These are phyloP conservation scores for Pantherophis alleghaniensis DNA, from an alignment of 2,797 vertebrate genomes.

Conservation along the genomic window DNA sequence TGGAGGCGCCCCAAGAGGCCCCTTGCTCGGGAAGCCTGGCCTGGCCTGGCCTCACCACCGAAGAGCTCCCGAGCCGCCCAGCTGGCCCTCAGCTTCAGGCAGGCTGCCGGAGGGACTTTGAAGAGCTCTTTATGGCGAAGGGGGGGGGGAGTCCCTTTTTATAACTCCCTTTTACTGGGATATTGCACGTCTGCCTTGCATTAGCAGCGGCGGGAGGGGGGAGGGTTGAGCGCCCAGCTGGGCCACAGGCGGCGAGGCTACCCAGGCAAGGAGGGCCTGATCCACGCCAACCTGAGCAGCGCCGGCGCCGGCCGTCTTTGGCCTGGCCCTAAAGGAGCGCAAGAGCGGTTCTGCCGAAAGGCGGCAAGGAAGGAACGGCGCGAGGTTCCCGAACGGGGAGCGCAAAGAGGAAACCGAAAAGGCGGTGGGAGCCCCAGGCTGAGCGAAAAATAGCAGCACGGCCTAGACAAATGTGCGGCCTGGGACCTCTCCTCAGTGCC, in stretches of 20 bases:
- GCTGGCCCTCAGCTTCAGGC: background rate
- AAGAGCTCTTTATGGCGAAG: background rate
- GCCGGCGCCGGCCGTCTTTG: too few relatives aligned
- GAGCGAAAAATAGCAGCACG: background rate
- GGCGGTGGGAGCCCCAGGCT: background rate
- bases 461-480: background rate
- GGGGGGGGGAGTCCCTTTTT: background rate
- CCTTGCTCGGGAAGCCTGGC: background rate
- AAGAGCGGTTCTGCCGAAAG: too few relatives aligned
- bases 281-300: background rate
- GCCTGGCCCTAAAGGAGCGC: background rate
- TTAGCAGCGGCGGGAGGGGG: background rate
- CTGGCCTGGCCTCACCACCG: too few relatives aligned
- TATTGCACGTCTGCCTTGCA: constrained; percentile 27
- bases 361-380: too few relatives aligned
- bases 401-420: background rate
- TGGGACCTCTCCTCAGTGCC: background rate
- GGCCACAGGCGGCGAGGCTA: constrained; percentile 5
- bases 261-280: background rate
- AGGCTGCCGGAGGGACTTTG: background rate
- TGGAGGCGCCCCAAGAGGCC: background rate
- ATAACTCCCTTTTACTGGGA: constrained; percentile 11
- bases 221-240: constrained; percentile 14
- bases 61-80: background rate
- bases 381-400: background rate